These are phyloP conservation scores for Protodeltote pygarga DNA, from an alignment of 2,888 invertebrate genomes.

Conservation along the genomic window DNA sequence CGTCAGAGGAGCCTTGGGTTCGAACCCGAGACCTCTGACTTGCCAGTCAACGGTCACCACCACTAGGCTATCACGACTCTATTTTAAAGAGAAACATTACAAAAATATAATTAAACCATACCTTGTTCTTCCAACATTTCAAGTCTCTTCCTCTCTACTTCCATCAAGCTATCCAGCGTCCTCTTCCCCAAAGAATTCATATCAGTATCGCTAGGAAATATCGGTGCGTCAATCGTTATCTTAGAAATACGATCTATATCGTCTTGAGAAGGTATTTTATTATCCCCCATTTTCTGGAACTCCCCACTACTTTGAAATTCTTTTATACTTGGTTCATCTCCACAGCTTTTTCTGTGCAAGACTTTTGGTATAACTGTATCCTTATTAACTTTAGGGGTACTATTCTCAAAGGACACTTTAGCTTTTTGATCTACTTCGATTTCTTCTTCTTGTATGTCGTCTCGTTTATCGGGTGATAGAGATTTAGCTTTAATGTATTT, in stretches of 20 bases:
- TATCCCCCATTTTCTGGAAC: slow-evolving; percentile 72
- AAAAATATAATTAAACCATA: slow-evolving; percentile 60
- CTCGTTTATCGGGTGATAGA: slow-evolving; percentile 71
- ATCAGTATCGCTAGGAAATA: slow-evolving; percentile 89
- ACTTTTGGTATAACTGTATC: slow-evolving; percentile 49
- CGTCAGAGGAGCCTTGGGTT: too few species aligned
- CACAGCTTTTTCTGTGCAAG: slow-evolving; percentile 80
- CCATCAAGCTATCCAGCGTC: slow-evolving; percentile 94
- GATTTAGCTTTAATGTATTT: slow-evolving; percentile 81
- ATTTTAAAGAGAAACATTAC: not conserved
- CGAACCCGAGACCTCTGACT: too few species aligned
- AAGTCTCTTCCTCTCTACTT: slow-evolving; percentile 95
- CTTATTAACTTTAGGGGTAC: slow-evolving; percentile 17
- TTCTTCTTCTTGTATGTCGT: slow-evolving; percentile 68
- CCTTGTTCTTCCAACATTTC: slow-evolving; percentile 96
- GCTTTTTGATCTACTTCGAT: slow-evolving; percentile 34
- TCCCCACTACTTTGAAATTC: slow-evolving; percentile 69
- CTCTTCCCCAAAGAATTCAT: slow-evolving; percentile 90
- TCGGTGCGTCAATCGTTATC: slow-evolving; percentile 94
- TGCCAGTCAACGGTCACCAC: too few species aligned
- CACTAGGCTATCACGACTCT: too few species aligned
- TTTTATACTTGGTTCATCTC: slow-evolving; percentile 75
- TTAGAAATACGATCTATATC: slow-evolving; percentile 96
- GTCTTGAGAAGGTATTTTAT: slow-evolving; percentile 91
- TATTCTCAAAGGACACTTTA: slow-evolving; percentile 44